Base-by-base conservation (phyloP, 2,888 invertebrate genomes). In the Heliconius cydno region DNA sequence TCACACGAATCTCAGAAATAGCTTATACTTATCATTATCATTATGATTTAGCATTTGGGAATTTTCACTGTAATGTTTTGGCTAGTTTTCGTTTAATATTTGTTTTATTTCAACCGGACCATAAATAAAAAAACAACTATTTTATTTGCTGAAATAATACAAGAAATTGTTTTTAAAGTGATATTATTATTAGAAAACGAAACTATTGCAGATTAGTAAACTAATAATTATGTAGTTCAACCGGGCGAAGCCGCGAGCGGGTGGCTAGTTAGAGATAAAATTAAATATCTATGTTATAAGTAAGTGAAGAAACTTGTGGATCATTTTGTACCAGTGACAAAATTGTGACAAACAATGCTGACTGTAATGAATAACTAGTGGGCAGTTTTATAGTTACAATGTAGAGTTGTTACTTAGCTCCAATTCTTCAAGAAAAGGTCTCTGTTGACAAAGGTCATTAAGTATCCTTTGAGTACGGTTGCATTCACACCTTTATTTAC, bases 381-480 rank as follows among this genome's bases (percentile, higher is more conserved):
- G 9, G 30, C 22, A 7, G 22, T 3, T 66, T 66, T 28, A 30
- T 65, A 30, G 15, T 30, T 28, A 65, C 13, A 13, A 28, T 65
- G 28, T 65, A 28, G 15, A 65, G 7, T 70, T 25, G 46, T 41
- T 70, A 25, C 70, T 46, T 25, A 25, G 60, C 28, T 46, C 46
- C 41, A 19, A 22, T 75, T 66, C 38, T 65, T 65, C 28, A 46
- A 41, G 66, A 30, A 66, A 75, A 75, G 46, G 46, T 65, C 30
- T 22, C 28, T 75, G 41, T 66, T 46, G 19, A 30, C 66, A 75
- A 75, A 75, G 75, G 65, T 22, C 46, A 22, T 30, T 75, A 73
- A 75, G 41, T 66, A 75, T 75, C 75, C 75, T 75, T 75, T 75
- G 30, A 75, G 66, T 22, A 75, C 25, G 63, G 41, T 66, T 75